Evolutionary conservation across 1,140 invertebrate species (phyloP).

Genomic region (Nephila pilipes): DNA sequence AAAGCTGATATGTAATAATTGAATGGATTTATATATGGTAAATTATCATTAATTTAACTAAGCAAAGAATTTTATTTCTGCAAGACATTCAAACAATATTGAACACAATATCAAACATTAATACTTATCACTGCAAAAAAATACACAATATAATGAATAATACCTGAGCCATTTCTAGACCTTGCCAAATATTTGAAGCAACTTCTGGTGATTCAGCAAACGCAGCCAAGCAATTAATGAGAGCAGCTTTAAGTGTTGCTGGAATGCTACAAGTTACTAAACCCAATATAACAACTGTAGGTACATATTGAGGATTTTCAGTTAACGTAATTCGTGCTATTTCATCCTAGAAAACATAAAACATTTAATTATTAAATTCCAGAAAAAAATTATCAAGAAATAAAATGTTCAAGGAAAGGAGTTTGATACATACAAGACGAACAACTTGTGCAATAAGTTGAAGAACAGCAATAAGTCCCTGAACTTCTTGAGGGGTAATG

Average conservation of each 20-base stretch:
- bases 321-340: slow-evolving; percentile 89
- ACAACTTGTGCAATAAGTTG: slow-evolving; percentile 89
- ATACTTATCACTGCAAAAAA: background rate
- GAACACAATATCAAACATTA: background rate
- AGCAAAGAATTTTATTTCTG: too few species aligned
- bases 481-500: slow-evolving; percentile 92
- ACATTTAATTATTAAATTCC: background rate
- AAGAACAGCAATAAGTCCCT: slow-evolving; percentile 91
- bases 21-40: too few species aligned
- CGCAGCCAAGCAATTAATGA: slow-evolving; percentile 89
- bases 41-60: too few species aligned
- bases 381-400: background rate
- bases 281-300: slow-evolving; percentile 89
- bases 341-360: slow-evolving; percentile 84
- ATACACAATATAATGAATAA: background rate
- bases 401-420: slow-evolving; percentile 45
- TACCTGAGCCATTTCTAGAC: slow-evolving; percentile 92
- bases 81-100: too few species aligned
- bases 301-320: slow-evolving; percentile 92
- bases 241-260: slow-evolving; percentile 90
- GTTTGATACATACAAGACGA: slow-evolving; percentile 80
- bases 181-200: slow-evolving; percentile 89
- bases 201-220: slow-evolving; percentile 89
- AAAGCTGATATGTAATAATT: too few species aligned
- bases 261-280: slow-evolving; percentile 93